Conservation (phyloP, 2,113 vertebrate species). For the Otis tarda region DNA sequence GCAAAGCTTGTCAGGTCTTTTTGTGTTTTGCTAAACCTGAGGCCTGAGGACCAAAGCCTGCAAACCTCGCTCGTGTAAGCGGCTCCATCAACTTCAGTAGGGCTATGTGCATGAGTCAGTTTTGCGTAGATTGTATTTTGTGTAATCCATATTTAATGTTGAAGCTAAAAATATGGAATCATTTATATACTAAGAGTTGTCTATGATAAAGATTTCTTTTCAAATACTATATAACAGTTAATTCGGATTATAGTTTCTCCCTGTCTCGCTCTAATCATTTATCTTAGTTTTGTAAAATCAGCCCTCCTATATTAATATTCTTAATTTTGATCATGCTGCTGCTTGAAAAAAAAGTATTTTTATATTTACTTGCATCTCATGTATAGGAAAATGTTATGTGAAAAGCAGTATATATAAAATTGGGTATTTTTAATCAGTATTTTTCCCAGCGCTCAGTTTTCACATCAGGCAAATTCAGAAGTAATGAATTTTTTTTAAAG, state of each 20-base stretch:
- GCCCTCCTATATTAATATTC: not conserved
- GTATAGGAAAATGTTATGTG: slow-evolving; percentile 39
- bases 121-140: slow-evolving; percentile 43
- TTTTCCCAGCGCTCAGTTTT: slow-evolving; percentile 45
- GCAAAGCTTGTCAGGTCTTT: slow-evolving; percentile 6
- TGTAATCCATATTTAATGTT: not conserved
- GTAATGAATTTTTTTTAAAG: slow-evolving; percentile 57
- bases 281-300: slow-evolving; percentile 19
- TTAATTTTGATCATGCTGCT: slow-evolving; percentile 40
- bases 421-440: slow-evolving; percentile 58
- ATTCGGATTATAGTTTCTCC: not conserved
- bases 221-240: not conserved
- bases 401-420: slow-evolving; percentile 28
- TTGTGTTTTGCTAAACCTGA: not conserved
- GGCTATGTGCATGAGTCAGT: not conserved
- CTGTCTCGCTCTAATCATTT: not conserved
- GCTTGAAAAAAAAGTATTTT: slow-evolving; percentile 71
- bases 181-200: slow-evolving; percentile 36
- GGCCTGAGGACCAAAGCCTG: slow-evolving; percentile 54
- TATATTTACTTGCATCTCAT: slow-evolving; percentile 60
- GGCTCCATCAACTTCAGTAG: not conserved
- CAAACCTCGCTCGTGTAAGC: not conserved
- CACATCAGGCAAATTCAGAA: slow-evolving; percentile 4
- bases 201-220: slow-evolving; percentile 26
- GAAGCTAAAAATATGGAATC: not conserved